Evolutionary conservation across 2,113 vertebrate species (phyloP).

Genomic region (Ploceus nigricollis): DNA sequence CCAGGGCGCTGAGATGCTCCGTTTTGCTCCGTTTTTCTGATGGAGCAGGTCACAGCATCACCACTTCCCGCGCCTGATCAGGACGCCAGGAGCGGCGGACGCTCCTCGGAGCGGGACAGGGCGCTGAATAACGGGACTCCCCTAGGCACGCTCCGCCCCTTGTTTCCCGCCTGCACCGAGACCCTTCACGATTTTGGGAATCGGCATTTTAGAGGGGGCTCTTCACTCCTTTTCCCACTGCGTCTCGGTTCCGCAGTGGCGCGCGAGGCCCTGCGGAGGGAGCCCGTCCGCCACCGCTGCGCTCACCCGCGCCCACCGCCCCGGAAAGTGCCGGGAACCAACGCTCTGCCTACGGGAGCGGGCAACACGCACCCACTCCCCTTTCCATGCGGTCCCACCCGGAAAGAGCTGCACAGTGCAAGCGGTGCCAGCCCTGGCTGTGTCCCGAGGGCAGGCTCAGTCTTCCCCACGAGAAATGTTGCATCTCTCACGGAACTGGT

Average conservation of each 20-base stretch:
- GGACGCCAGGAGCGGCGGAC: not conserved
- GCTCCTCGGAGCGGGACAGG: too few relatives aligned
- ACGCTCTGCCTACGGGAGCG: not conserved
- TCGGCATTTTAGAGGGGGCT: not conserved
- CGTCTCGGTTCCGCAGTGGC: not conserved
- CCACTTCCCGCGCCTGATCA: not conserved
- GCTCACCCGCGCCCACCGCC: not conserved
- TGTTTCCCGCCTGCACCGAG: not conserved
- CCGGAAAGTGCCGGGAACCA: accelerated
- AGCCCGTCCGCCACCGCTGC: not conserved
- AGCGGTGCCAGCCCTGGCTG: not conserved
- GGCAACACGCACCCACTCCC: not conserved
- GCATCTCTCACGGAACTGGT: not conserved
- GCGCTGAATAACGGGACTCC: not conserved
- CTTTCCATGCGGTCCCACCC: not conserved
- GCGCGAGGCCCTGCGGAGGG: not conserved
- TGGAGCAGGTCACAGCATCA: not conserved
- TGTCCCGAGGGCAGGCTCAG: not conserved
- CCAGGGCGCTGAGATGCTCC: accelerated
- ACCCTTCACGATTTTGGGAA: not conserved
- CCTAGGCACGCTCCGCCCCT: not conserved
- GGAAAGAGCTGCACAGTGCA: too few relatives aligned
- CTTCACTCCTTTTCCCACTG: accelerated
- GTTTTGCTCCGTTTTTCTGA: not conserved
- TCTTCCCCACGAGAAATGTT: not conserved